A percentile compares a stretch with the other conserved stretches of the same genome.
Conservation (phyloP, 2,888 invertebrate species). For the Odontocolon sp. region DNA sequence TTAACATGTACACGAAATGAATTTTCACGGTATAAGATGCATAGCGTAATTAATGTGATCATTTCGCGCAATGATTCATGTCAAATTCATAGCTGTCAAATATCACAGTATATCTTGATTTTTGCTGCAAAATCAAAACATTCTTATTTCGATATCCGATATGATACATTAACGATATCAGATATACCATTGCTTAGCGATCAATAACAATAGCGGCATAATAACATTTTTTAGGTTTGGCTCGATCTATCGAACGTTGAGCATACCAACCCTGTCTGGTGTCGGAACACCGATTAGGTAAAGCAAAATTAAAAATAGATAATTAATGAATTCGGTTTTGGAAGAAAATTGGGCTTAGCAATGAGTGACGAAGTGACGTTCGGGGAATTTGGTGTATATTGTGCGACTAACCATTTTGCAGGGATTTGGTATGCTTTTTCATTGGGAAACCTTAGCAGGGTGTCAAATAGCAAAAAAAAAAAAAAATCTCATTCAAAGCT, state of each 20-base stretch:
- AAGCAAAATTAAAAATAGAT: constrained; percentile 79
- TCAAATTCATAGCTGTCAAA: constrained; percentile 23
- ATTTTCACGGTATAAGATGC: too few species aligned
- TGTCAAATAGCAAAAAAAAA: not conserved
- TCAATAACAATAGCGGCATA: constrained; percentile 57
- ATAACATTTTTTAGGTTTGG: constrained; percentile 82
- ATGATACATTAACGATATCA: constrained; percentile 13
- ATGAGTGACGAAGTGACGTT: not conserved
- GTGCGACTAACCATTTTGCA: constrained; percentile 42
- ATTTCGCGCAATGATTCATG: constrained; percentile 1
- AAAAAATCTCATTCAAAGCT: too few species aligned
- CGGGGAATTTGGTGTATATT: constrained; percentile 7
- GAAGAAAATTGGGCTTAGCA: constrained; percentile 17
- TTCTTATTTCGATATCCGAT: not conserved
- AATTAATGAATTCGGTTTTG: constrained; percentile 60
- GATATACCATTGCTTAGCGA: constrained; percentile 46
- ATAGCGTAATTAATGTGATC: constrained; percentile 38
- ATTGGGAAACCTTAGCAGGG: constrained; percentile 5
- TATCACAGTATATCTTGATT: not conserved
- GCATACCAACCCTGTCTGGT: constrained; percentile 92
- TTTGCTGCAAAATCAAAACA: not conserved
- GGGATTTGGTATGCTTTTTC: constrained; percentile 33
- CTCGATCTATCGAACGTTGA: constrained; percentile 94
- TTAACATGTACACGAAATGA: constrained; percentile 42
- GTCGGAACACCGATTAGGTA: constrained; percentile 89